These are phyloP conservation scores for Drosophila mimica DNA, from an alignment of 2,888 invertebrate genomes.

Conservation along the genomic window DNA sequence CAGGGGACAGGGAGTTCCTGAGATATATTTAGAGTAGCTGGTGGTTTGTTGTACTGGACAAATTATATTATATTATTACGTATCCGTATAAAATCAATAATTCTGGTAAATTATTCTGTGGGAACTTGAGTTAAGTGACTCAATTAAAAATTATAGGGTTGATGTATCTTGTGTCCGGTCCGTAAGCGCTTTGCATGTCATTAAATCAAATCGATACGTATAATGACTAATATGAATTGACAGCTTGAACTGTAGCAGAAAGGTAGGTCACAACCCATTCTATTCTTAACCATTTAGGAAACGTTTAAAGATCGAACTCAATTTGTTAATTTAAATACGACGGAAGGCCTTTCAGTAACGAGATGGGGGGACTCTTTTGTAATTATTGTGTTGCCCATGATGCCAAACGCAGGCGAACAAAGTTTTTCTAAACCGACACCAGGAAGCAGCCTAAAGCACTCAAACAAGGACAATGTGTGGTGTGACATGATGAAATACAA, in stretches of 20 bases:
- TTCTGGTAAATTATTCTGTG: slow-evolving; percentile 4
- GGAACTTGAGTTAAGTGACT: slow-evolving; percentile 8
- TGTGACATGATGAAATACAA: slow-evolving; percentile 34
- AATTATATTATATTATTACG: slow-evolving; percentile 25
- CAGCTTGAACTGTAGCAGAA: slow-evolving; percentile 1
- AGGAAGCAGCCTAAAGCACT: slow-evolving; percentile 60
- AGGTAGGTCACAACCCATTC: background rate
- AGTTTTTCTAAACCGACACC: slow-evolving; percentile 69
- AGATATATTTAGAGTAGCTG: slow-evolving; percentile 22
- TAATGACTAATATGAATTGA: background rate
- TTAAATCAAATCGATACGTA: slow-evolving; percentile 11
- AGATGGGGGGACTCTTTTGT: background rate
- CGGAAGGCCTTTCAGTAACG: slow-evolving; percentile 3
- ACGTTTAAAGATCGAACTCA: slow-evolving; percentile 27
- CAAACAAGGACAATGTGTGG: slow-evolving; percentile 49
- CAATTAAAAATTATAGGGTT: slow-evolving; percentile 42
- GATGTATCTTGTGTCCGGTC: slow-evolving; percentile 12
- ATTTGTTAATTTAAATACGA: slow-evolving; percentile 36
- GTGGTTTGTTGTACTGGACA: slow-evolving; percentile 5
- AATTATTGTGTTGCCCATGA: slow-evolving; percentile 20
- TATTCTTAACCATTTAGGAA: slow-evolving; percentile 24
- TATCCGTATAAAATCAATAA: slow-evolving; percentile 14
- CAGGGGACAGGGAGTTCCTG: background rate
- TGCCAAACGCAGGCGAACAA: slow-evolving; percentile 78
- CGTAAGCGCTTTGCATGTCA: slow-evolving; percentile 20